Base-by-base conservation (phyloP, 2,113 vertebrate species). In the Colossoma macropomum region DNA sequence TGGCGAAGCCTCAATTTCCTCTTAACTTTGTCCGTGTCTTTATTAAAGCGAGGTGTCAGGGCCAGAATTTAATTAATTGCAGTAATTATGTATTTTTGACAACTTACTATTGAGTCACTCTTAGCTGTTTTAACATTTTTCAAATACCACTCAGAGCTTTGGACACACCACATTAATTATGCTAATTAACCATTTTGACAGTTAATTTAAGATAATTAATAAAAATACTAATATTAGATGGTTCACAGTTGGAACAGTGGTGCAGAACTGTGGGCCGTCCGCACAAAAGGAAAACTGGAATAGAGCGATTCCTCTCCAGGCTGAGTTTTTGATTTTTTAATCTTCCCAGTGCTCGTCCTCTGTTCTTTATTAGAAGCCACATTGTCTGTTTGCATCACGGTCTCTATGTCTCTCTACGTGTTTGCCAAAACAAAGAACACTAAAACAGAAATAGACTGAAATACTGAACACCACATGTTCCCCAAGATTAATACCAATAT, bases 181-280 rank as follows among this genome's bases (percentile, higher is more conserved):
- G 85, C 87, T 94, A 94, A 95, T 94, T 92, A 92, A 91, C 86
- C 85, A 89, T 90, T 91, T 66, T 94, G 94, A 92, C 92, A 92
- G 89, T 91, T 93, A 87, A 93, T 94, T 94, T 91, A 89, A 91
- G 85, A 92, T 93, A 92, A 94, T 94, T 92, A 92, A 93, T 94
- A 93, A 87, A 92, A 93, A 92, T 92, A 92, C 90, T 94, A 93
- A 94, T 93, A 93, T 93, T 93, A 93, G 92, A 93, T 74, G 78
- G 70, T 86, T 88, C 80, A 87, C 89, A 90, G 89, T 86, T 85
- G 79, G 80, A 91, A 87, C 10, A 50, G 10, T 28, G 70, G 59
- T 80, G 69, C 70, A 77, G 79, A 45, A 85, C 77, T 12, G 3
- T 16, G 54, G 25, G 56, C 19, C 10, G 41, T 45, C 41, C 25